Conservation (phyloP, 2,888 invertebrate species). For the Tipula lateralis region DNA sequence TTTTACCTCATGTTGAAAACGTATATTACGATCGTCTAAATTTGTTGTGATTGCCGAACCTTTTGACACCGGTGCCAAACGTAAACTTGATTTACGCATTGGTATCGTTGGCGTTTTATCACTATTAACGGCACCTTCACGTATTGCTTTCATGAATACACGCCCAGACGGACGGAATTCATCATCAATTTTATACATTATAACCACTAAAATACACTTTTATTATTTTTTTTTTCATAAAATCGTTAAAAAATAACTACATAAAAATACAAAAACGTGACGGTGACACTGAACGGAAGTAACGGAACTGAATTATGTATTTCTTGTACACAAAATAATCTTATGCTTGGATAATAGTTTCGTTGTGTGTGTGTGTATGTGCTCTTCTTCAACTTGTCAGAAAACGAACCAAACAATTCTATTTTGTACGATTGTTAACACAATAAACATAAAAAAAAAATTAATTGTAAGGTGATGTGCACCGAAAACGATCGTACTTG, state of each 20-base stretch:
- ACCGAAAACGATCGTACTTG: background rate
- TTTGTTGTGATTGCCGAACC: conserved; percentile 62
- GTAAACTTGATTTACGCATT: conserved; percentile 52
- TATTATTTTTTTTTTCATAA: background rate
- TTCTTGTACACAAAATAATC: conserved; percentile 11
- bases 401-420: background rate
- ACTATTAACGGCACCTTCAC: conserved; percentile 35
- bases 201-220: conserved; percentile 27
- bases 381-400: conserved; percentile 1
- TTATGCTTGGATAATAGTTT: conserved; percentile 6
- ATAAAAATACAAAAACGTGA: conserved; percentile 27
- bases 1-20: conserved; percentile 53
- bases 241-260: conserved; percentile 19
- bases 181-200: conserved; percentile 42
- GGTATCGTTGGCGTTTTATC: conserved; percentile 29
- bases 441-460: background rate
- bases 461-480: background rate
- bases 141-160: conserved; percentile 42
- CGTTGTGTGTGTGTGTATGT: background rate
- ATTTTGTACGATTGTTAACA: background rate
- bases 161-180: conserved; percentile 41
- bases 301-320: conserved; percentile 25
- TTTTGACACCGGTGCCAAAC: conserved; percentile 47
- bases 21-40: conserved; percentile 47
- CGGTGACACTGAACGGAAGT: conserved; percentile 27